A percentile compares a stretch with the other conserved stretches of the same genome.
phyloP scores from a whole-genome alignment of 2,113 vertebrate genomes.

The Saguinus imperator region DNA sequence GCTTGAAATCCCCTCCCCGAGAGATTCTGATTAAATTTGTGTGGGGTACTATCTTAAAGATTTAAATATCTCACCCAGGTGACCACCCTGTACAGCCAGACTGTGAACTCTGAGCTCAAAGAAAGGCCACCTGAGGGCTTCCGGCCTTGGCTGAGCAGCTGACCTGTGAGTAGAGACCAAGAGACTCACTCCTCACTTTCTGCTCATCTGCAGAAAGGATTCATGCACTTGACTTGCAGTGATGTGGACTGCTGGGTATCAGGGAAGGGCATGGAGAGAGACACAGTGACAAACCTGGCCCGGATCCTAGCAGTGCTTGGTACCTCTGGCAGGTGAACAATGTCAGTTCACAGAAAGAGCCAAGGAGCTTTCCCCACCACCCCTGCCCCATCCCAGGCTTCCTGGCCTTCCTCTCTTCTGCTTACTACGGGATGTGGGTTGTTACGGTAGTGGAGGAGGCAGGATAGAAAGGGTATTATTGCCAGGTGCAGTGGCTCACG shows the following conservation, averaged over 20 bases:
- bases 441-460: neutral
- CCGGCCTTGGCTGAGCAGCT: neutral
- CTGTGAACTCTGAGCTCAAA: rapidly evolving
- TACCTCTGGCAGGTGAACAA: neutral
- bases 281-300: neutral
- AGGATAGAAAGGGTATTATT: neutral
- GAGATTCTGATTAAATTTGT: neutral
- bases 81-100: neutral
- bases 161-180: neutral
- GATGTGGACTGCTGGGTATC: neutral
- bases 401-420: neutral
- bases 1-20: neutral
- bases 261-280: neutral
- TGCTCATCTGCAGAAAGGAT: neutral
- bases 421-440: neutral
- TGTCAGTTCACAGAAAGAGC: neutral
- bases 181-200: neutral
- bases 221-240: neutral
- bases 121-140: neutral
- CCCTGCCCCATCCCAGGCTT: neutral
- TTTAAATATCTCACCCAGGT: neutral
- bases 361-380: neutral
- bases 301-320: neutral
- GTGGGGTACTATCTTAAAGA: neutral
- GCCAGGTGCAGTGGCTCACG: too few species aligned